Evolutionary conservation across 2,113 vertebrate species (phyloP), one percentile per base, ranked within the genome.

Genomic region (Zosterops japonicus): DNA sequence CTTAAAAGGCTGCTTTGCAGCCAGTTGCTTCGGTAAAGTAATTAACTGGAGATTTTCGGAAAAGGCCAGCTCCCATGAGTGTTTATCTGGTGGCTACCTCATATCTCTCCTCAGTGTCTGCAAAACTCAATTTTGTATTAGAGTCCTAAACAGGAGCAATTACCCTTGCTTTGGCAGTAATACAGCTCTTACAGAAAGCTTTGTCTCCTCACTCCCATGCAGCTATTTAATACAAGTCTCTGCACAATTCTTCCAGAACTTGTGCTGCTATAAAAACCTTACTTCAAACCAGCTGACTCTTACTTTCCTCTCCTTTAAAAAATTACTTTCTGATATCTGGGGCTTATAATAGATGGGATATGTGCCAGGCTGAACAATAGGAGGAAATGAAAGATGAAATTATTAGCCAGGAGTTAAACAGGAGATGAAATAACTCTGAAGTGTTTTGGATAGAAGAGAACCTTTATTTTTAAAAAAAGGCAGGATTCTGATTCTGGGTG

Each of bases 301-400:
- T 82, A 97, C 95, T 97, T 94, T 87, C 47, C 67, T 94, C 81
- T 87, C 56, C 67, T 75, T 96, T 95, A 77, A 83, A 83, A 93
- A 94, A 94, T 93, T 91, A 76, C 52, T 95, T 92, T 92, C 95
- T 96, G 83, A 95, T 97, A 97, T 97, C 90, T 93, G 91, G 87
- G 64, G 91, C 81, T 96, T 95, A 96, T 88, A 98, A 96, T 96
- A 97, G 94, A 95, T 96, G 94, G 94, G 95, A 95, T 87, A 57
- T 50, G 41, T 71, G 95, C 94, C 96, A 97, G 91, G 35, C 57
- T 80, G 90, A 96, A 97, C 92, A 97, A 97, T 78, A 71, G 57
- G 61, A 96, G 91, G 96, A 96, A 97, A 95, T 90, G 93, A 96
- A 97, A 97, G 93, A 96, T 95, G 88, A 97, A 97, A 96, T 95